Base-by-base conservation (phyloP, 2,113 vertebrate genomes). In the Arvicanthis niloticus region DNA sequence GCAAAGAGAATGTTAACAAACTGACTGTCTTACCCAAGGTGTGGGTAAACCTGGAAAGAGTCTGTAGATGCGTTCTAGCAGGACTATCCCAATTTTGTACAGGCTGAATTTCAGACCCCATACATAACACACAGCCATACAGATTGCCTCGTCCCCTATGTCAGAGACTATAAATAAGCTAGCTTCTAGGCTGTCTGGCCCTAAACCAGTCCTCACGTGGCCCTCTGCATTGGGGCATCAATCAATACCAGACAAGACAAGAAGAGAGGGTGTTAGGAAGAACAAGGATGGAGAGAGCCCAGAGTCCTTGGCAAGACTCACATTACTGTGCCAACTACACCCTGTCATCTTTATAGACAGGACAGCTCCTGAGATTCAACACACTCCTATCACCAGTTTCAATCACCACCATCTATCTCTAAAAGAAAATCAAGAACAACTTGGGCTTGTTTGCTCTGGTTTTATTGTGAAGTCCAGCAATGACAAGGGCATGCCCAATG, bases 371-470 rank as follows among this genome's bases (percentile, higher is more conserved):
- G 88, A 37, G 90, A 98, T 97, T 88, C 95, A 98, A 96, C n/a
- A 96, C 92, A 97, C 15, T 97, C 81, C 92, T 21, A 34, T 96
- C 97, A 90, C 95, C 96, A 98, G 91, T 91, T 88, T 98, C 96
- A 96, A 72, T 97, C 95, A 97, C 53, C 65, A 68, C 96, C 92
- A 97, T 97, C 97, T 98, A 91, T 85, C 88, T 89, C 86, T 85
- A 70, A 89, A 89, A 93, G 94, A 97, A 91, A 95, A 76, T 85
- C 53, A 90, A 75, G 34, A 95, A 95, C 76, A 95, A 77, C 56
- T n/a, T 90, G 42, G 58, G 45, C 92, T 92, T 81, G 53, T n/a
- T 80, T 58, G 53, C 53, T 5, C 80, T 94, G 56, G 58, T 89
- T 95, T 76, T 51, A 68, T 81, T 51, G 93, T 85, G 91, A 42